Evolutionary conservation across 2,797 vertebrate genomes (phyloP).

Genomic region (Rhinatrema bivittatum): DNA sequence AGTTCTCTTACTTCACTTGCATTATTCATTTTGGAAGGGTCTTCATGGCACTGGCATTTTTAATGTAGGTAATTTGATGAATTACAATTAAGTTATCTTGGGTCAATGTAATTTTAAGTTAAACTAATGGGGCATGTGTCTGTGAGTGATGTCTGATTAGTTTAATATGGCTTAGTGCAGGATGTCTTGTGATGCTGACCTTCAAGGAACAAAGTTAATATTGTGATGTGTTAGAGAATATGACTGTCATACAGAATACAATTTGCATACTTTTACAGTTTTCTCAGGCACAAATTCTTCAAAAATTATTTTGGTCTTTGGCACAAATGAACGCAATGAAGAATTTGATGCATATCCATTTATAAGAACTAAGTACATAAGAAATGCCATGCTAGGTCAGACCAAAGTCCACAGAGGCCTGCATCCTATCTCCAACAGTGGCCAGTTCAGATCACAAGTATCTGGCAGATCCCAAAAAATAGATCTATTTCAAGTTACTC

Average conservation of each 20-base stretch:
- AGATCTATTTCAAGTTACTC: too few relatives aligned
- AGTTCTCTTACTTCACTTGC: too few relatives aligned
- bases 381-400: too few relatives aligned
- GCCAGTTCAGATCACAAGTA: too few relatives aligned
- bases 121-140: conserved; percentile 49
- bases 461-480: too few relatives aligned
- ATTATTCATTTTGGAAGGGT: conserved; percentile 39
- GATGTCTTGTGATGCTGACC: conserved; percentile 47
- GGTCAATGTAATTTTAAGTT: conserved; percentile 49
- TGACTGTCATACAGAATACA: conserved; percentile 33
- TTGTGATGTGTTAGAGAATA: conserved; percentile 42
- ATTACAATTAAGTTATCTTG: conserved; percentile 47
- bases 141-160: conserved; percentile 48
- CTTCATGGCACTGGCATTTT: conserved; percentile 37
- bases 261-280: conserved; percentile 38
- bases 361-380: too few relatives aligned
- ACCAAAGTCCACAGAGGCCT: too few relatives aligned
- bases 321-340: too few relatives aligned
- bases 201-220: conserved; percentile 54
- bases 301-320: too few relatives aligned
- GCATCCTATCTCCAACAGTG: too few relatives aligned
- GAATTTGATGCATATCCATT: too few relatives aligned
- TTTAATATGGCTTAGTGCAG: conserved; percentile 45
- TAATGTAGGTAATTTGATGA: conserved; percentile 47
- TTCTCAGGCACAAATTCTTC: too few relatives aligned